These are phyloP conservation scores for Ernsta delagoae DNA, from an alignment of 2,888 invertebrate species.

Conservation along the genomic window DNA sequence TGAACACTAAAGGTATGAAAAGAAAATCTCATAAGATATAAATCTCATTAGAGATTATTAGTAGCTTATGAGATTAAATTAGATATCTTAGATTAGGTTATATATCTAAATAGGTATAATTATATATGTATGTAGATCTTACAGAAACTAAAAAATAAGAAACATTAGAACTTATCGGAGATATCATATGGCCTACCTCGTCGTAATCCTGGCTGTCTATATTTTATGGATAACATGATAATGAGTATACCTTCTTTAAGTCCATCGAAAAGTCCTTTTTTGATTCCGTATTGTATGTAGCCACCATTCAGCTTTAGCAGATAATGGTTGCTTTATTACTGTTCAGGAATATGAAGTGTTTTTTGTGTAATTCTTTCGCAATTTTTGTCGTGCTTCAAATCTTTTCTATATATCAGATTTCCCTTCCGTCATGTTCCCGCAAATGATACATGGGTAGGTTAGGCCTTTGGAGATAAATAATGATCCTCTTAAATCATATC, in stretches of 20 bases:
- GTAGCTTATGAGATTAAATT: too few relatives aligned
- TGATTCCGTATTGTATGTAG: not conserved
- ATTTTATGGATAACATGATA: too few relatives aligned
- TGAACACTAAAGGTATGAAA: not conserved
- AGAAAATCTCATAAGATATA: not conserved
- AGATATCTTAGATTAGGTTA: too few relatives aligned
- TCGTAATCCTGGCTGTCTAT: too few relatives aligned
- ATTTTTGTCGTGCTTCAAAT: not conserved
- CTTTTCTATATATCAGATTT: not conserved
- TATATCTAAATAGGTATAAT: too few relatives aligned
- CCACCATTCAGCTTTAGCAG: not conserved
- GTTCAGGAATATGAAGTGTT: conserved; percentile 18
- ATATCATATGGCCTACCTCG: too few relatives aligned
- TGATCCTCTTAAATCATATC: not conserved
- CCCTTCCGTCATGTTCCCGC: not conserved
- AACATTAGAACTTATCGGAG: too few relatives aligned
- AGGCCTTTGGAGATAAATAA: not conserved
- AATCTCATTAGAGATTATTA: too few relatives aligned
- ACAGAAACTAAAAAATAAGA: too few relatives aligned
- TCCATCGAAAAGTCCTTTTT: too few relatives aligned
- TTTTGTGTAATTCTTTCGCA: conserved; percentile 24
- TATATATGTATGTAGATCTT: too few relatives aligned
- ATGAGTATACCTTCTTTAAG: too few relatives aligned
- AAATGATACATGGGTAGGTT: not conserved
- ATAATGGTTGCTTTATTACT: conserved; percentile 28